phyloP scores from a whole-genome alignment of 2,113 vertebrate species.

The Mystacornis crossleyi region DNA sequence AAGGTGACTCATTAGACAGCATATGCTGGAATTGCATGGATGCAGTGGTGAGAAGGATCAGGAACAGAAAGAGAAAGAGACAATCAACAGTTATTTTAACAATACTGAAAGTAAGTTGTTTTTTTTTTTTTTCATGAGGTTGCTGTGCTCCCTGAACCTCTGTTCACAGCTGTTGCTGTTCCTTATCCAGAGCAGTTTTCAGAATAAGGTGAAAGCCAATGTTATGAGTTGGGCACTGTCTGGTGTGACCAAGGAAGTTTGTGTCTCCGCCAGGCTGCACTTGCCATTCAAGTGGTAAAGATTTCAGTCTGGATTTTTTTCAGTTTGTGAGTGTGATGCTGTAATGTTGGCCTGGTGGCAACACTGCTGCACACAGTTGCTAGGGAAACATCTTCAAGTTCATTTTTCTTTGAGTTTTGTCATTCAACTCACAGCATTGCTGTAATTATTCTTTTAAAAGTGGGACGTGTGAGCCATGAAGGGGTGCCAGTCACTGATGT shows the following conservation, averaged over 20 bases:
- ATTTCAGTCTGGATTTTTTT: background rate
- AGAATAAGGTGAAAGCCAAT: background rate
- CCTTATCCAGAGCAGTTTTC: background rate
- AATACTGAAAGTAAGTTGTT: background rate
- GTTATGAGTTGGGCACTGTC: background rate
- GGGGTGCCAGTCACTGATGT: constrained; percentile 44
- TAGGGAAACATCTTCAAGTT: constrained; percentile 40
- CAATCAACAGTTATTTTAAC: background rate
- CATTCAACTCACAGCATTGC: constrained; percentile 9
- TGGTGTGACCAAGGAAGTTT: background rate
- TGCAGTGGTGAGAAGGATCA: background rate
- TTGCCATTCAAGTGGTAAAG: background rate
- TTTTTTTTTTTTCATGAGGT: background rate
- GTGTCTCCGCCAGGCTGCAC: background rate
- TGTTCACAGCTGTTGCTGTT: background rate
- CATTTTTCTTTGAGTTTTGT: constrained; percentile 38
- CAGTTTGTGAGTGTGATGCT: background rate
- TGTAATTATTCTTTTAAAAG: background rate
- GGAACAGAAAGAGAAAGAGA: background rate
- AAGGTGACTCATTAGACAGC: background rate
- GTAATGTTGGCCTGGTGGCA: background rate
- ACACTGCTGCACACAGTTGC: constrained; percentile 23
- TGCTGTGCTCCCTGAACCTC: background rate
- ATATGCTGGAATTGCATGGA: background rate
- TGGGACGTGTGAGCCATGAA: background rate